These are phyloP conservation scores for Tiphia femorata DNA, from an alignment of 2,888 invertebrate species.

Conservation along the genomic window DNA sequence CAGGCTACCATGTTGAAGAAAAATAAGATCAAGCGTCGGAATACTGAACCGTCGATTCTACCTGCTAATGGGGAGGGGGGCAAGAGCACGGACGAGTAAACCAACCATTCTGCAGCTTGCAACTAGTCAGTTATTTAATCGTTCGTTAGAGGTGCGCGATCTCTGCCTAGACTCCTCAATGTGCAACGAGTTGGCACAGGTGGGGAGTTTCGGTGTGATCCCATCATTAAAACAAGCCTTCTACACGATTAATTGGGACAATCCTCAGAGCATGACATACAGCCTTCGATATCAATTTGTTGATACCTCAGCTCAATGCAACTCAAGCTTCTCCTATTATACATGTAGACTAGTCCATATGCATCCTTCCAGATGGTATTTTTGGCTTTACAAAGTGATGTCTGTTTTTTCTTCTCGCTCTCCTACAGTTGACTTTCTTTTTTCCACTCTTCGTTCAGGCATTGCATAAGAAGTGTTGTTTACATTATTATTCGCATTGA, in stretches of 20 bases:
- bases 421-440: slow-evolving; percentile 3
- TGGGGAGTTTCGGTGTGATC: slow-evolving; percentile 57
- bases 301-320: slow-evolving; percentile 46
- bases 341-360: no score
- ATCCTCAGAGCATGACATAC: slow-evolving; percentile 12
- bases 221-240: slow-evolving; percentile 37
- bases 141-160: slow-evolving; percentile 37
- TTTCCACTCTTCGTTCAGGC: slow-evolving; percentile 25
- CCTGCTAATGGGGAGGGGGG: slow-evolving; percentile 80
- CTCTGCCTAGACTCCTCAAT: slow-evolving; percentile 53
- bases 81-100: slow-evolving; percentile 75
- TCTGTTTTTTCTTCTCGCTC: slow-evolving; percentile 6
- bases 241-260: background rate
- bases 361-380: no score
- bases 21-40: slow-evolving; percentile 97
- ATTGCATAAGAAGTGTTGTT: slow-evolving; percentile 38
- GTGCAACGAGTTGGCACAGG: slow-evolving; percentile 26
- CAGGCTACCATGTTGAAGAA: slow-evolving; percentile 99
- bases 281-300: slow-evolving; percentile 11
- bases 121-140: slow-evolving; percentile 47
- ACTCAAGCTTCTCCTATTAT: slow-evolving; percentile 58
- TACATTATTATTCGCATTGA: slow-evolving; percentile 37
- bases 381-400: background rate
- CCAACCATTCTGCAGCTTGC: slow-evolving; percentile 64
- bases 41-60: slow-evolving; percentile 85